phyloP scores from a whole-genome alignment of 2,113 vertebrate species.

The Empidonax alnorum region DNA sequence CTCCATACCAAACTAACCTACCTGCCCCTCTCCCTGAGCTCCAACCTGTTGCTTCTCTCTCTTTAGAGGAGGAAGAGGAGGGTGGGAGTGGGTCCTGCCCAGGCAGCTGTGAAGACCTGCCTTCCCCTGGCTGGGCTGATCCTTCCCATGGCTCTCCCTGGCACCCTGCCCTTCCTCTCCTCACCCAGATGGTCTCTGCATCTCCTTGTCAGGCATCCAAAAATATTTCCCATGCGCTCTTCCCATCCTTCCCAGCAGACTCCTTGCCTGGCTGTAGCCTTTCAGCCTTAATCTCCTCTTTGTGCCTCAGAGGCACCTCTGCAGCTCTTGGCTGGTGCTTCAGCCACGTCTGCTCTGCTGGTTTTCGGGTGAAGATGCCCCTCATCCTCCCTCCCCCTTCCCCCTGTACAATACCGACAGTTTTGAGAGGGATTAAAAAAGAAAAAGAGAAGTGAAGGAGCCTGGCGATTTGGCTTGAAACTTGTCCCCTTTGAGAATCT shows the following conservation, averaged over 20 bases:
- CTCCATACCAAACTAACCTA: fast-evolving
- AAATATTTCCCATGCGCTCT: neutral
- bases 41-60: neutral
- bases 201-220: conserved; percentile 26
- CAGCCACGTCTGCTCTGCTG: neutral
- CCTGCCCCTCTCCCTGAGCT: neutral
- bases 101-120: neutral
- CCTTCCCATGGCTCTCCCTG: neutral
- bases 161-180: conserved; percentile 24
- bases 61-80: neutral
- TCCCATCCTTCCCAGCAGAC: neutral
- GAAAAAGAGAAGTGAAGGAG: neutral
- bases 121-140: neutral
- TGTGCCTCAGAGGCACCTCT: neutral
- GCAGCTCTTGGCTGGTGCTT: neutral
- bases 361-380: neutral
- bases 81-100: neutral
- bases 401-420: neutral
- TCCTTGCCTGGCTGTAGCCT: neutral
- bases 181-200: conserved; percentile 13
- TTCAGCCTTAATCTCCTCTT: conserved; percentile 38
- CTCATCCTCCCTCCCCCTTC: no score
- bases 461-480: neutral
- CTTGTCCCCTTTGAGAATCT: conserved; percentile 2
- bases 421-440: conserved; percentile 24